phyloP scores from a whole-genome alignment of 2,797 vertebrate species.

The Xiphophorus birchmanni region DNA sequence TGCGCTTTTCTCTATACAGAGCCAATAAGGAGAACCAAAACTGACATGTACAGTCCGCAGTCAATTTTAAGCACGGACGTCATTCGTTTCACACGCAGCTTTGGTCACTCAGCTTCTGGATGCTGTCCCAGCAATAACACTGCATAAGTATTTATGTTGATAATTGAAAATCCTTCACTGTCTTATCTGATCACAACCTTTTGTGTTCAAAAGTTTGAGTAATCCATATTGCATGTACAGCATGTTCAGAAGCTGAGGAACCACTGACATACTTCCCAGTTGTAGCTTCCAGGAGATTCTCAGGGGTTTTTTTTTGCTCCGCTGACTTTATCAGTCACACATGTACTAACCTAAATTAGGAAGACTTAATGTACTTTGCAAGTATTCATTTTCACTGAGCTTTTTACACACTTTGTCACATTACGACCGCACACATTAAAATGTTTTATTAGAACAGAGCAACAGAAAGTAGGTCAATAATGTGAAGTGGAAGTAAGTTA shows the following conservation, averaged over 20 bases:
- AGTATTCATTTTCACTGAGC: not conserved
- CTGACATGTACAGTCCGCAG: not conserved
- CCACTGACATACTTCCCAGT: slow-evolving; percentile 25
- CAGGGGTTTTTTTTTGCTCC: slow-evolving; percentile 39
- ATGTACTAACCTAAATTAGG: slow-evolving; percentile 21
- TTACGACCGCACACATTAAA: no score
- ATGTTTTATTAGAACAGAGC: not conserved
- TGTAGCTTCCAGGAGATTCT: slow-evolving; percentile 35
- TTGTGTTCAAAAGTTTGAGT: not conserved
- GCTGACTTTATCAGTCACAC: slow-evolving; percentile 50
- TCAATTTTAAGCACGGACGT: not conserved
- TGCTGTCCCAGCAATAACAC: not conserved
- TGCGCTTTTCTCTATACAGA: not conserved
- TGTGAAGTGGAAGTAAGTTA: not conserved
- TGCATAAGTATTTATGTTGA: not conserved
- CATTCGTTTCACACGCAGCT: not conserved
- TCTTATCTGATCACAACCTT: not conserved
- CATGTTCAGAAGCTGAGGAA: slow-evolving; percentile 39
- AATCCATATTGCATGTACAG: not conserved
- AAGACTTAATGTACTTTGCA: not conserved
- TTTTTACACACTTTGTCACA: not conserved
- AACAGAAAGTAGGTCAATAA: not conserved
- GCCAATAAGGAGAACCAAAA: not conserved
- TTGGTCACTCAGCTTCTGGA: not conserved
- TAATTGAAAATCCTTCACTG: not conserved